Conservation (phyloP, 2,888 invertebrate species). For the Temnothorax ravouxi region DNA sequence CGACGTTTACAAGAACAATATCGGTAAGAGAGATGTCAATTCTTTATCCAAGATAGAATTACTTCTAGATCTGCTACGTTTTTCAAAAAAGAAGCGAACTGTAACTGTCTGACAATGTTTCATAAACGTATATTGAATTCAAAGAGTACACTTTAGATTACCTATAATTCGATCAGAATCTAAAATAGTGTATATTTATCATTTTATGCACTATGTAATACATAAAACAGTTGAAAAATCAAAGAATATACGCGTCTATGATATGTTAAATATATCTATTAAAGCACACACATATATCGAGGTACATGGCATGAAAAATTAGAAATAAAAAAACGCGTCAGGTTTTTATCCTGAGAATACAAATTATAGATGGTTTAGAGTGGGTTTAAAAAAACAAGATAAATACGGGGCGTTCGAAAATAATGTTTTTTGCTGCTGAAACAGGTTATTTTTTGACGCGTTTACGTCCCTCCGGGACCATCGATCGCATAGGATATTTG, state of each 20-base stretch:
- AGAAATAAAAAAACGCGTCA: slow-evolving; percentile 1
- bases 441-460: slow-evolving; percentile 55
- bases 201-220: background rate
- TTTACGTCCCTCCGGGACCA: slow-evolving; percentile 55
- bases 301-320: background rate
- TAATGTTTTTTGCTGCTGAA: slow-evolving; percentile 39
- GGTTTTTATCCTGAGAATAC: background rate
- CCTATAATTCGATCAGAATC: background rate
- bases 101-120: background rate
- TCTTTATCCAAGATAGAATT: slow-evolving; percentile 11
- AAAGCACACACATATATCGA: background rate
- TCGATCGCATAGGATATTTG: slow-evolving; percentile 61
- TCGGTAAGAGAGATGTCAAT: slow-evolving; percentile 14
- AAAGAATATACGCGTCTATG: background rate
- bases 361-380: background rate
- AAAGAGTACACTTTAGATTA: background rate
- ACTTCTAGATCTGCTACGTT: background rate
- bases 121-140: background rate
- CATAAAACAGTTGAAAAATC: background rate
- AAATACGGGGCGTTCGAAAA: slow-evolving; percentile 36
- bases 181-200: background rate
- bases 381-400: slow-evolving; percentile 3
- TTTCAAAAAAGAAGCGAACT: background rate
- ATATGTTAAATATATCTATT: background rate
- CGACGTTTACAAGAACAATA: slow-evolving; percentile 7